Evolutionary conservation across 2,113 vertebrate species (phyloP), one percentile per base, ranked within the genome.

Genomic region (Calonectris borealis): DNA sequence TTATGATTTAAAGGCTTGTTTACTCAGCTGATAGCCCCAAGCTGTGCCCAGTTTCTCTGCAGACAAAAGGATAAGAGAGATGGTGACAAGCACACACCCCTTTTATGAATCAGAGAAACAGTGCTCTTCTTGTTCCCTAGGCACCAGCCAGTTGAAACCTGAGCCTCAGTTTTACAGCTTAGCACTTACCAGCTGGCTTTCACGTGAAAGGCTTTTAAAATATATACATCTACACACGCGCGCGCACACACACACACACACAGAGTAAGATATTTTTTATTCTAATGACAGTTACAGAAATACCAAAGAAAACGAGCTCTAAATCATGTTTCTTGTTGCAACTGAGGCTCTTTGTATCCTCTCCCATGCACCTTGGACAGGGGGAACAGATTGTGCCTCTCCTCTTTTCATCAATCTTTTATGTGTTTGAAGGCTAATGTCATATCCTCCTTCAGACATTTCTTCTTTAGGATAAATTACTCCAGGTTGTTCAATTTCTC

Each of bases 371-470:
- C 78, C 88, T 96, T 94, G 95, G 94, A 80, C 51, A 80, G 24
- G 58, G 62, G 69, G 83, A 97, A 96, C 94, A 96, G 95, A 95
- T 96, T 96, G 93, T 88, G 93, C 64, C 49, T 94, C 91, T 96
- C 68, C 68, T 90, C 66, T 94, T 95, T 96, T 94, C 95, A 96
- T 97, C 82, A 96, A 79, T 95, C 91, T 96, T 97, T 95, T 84
- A 95, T 90, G 87, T 76, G 90, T 94, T 91, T 95, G 94, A 96
- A 96, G 66, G 91, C 36, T 94, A 95, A 95, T 96, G 84, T 95
- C 91, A 72, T 85, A 95, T 95, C 54, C 80, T 52, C 2, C 15
- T 89, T 95, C 91, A 91, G 69, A 91, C 1, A 1, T 94, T 94
- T 94, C 66, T 80, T 94, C 89, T 87, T 91, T 58, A 94, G 87